Evolutionary conservation across 1,140 invertebrate species (phyloP), one percentile per base, ranked within the genome.

Genomic region (Drosophila lowei): DNA sequence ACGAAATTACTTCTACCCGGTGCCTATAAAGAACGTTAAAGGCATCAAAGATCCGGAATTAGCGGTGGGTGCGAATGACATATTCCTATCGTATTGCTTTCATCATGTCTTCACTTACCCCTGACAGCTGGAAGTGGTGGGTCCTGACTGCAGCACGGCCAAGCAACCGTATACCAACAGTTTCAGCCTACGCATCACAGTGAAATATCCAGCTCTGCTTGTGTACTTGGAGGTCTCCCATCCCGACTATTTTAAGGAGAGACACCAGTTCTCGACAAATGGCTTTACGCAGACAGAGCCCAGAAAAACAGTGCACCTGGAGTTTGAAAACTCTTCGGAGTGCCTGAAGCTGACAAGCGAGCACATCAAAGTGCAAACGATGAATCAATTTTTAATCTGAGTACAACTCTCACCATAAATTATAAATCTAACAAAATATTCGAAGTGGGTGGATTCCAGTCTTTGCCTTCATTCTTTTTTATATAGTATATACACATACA

Each of bases 261-360:
- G 54, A 6, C 90, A 92, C 58, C 66, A 50, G 23, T 91, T 92
- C 50, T 91, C 91, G 0, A 77, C 73, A 5, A 92, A 92, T 78
- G 91, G 91, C 5, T 92, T 92, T 42, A 77, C 90, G 15, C 88
- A 90, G 77, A 72, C 89, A 0, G 76, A 72, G 9, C 76, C 79
- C 0, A 65, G 70, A 2, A 85, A 81, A 70, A 79, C 56, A 9
- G 57, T 92, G 0, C 63, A 83, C 23, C 56, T 92, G 30, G 55
- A 86, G 28, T 78, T 90, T 48, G 50, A 77, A 23, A 66, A 65
- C 23, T 44, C 62, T 23, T 63, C 75, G 3, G 54, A 62, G n/a
- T 86, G 86, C 50, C 8, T 84, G 3, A 67, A 6, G 3, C 49
- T 86, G 1, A 56, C 6, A 1, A 46, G 38, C 13, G 18, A 63